Conservation (phyloP, 2,797 vertebrate genomes). For the Pyrocephalus nanus region DNA sequence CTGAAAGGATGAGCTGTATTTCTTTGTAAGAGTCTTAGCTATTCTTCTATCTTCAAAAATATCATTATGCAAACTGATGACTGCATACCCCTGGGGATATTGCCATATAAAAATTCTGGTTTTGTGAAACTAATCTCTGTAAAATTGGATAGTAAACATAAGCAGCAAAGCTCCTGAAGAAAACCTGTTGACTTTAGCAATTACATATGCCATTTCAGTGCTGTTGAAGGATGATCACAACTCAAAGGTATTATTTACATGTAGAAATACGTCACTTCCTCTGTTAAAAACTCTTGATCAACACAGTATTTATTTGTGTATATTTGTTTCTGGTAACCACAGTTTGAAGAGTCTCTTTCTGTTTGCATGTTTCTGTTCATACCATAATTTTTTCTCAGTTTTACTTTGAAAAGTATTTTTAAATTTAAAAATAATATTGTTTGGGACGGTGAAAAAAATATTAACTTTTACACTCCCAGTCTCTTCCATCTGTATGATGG, state of each 20-base stretch:
- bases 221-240: slow-evolving; percentile 16
- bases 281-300: slow-evolving; percentile 1
- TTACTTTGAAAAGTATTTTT: neutral
- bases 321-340: neutral
- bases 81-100: slow-evolving; percentile 7
- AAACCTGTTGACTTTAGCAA: slow-evolving; percentile 55
- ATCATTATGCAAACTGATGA: slow-evolving; percentile 25
- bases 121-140: slow-evolving; percentile 68
- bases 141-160: slow-evolving; percentile 69
- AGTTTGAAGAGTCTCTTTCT: neutral
- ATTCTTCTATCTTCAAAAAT: slow-evolving; percentile 22
- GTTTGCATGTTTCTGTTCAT: neutral
- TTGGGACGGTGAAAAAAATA: neutral
- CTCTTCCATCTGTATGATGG: neutral
- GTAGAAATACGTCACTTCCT: neutral
- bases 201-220: slow-evolving; percentile 20
- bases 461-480: neutral
- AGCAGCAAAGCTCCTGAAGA: slow-evolving; percentile 42
- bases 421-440: neutral
- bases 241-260: slow-evolving; percentile 37
- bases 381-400: neutral
- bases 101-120: slow-evolving; percentile 23
- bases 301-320: neutral
- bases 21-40: neutral
- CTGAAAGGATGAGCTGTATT: neutral